A percentile compares a stretch with the other conserved stretches of the same genome.
Conservation (phyloP, 1,140 invertebrate species). For the Arion vulgaris region DNA sequence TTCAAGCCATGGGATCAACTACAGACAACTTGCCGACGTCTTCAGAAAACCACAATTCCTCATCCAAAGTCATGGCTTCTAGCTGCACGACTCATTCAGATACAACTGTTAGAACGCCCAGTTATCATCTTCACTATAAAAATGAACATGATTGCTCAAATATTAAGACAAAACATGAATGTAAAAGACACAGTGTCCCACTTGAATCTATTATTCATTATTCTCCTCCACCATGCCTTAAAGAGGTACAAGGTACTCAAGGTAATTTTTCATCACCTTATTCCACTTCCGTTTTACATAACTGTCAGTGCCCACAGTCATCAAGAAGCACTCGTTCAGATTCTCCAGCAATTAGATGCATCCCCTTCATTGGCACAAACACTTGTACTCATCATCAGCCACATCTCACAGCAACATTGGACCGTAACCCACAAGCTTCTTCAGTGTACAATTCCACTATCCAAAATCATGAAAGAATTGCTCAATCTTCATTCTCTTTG, state of each 20-base stretch:
- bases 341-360: neutral
- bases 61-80: neutral
- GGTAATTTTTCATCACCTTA: neutral
- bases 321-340: neutral
- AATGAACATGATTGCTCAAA: neutral
- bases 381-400: neutral
- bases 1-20: neutral
- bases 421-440: neutral
- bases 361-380: neutral
- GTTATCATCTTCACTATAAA: neutral
- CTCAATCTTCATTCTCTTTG: neutral
- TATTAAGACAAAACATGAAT: neutral
- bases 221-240: neutral
- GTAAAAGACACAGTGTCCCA: neutral
- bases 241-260: neutral
- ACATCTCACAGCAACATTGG: neutral
- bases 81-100: neutral
- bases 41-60: neutral
- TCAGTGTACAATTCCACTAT: neutral
- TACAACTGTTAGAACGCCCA: neutral
- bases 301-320: neutral
- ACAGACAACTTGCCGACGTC: neutral
- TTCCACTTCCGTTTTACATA: neutral
- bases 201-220: neutral
- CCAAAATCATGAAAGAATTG: neutral